Evolutionary conservation across 2,888 invertebrate species (phyloP).

Genomic region (Drosophila yooni): DNA sequence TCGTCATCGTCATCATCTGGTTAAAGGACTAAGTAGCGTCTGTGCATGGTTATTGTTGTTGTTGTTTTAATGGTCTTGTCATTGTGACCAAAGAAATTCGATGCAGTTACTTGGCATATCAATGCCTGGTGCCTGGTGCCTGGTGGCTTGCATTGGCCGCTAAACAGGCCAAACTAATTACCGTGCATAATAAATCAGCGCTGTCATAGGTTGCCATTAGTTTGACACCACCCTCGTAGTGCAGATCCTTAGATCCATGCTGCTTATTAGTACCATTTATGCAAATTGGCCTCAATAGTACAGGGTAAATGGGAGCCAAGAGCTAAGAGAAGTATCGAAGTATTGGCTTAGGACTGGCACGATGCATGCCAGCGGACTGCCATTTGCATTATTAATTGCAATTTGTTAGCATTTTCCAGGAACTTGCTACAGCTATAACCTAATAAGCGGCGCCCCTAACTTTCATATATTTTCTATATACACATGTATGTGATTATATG

Average conservation of each 20-base stretch:
- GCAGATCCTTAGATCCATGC: slow-evolving; percentile 15
- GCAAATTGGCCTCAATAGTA: slow-evolving; percentile 64
- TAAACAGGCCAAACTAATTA: slow-evolving; percentile 79
- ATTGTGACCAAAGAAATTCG: slow-evolving; percentile 54
- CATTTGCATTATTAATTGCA: slow-evolving; percentile 74
- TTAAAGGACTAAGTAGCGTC: slow-evolving; percentile 11
- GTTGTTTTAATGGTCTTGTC: slow-evolving; percentile 42
- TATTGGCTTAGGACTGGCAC: slow-evolving; percentile 14
- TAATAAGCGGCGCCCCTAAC: slow-evolving; percentile 43
- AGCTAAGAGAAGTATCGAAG: slow-evolving; percentile 17
- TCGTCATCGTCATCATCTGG: slow-evolving; percentile 33
- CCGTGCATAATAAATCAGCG: slow-evolving; percentile 75
- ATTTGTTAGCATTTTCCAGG: slow-evolving; percentile 65
- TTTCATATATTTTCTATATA: background rate
- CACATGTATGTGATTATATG: slow-evolving; percentile 2
- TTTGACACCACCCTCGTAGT: slow-evolving; percentile 50
- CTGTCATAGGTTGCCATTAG: slow-evolving; percentile 76
- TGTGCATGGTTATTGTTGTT: slow-evolving; percentile 23
- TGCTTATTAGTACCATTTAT: slow-evolving; percentile 65
- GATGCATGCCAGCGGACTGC: slow-evolving; percentile 30
- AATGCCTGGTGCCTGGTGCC: slow-evolving; percentile 14
- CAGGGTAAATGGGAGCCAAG: slow-evolving; percentile 10
- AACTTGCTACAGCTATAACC: slow-evolving; percentile 53
- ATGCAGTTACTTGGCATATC: slow-evolving; percentile 63
- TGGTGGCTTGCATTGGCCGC: slow-evolving; percentile 39